phyloP scores from a whole-genome alignment of 1,140 invertebrate genomes.

The Drosophila guanche region DNA sequence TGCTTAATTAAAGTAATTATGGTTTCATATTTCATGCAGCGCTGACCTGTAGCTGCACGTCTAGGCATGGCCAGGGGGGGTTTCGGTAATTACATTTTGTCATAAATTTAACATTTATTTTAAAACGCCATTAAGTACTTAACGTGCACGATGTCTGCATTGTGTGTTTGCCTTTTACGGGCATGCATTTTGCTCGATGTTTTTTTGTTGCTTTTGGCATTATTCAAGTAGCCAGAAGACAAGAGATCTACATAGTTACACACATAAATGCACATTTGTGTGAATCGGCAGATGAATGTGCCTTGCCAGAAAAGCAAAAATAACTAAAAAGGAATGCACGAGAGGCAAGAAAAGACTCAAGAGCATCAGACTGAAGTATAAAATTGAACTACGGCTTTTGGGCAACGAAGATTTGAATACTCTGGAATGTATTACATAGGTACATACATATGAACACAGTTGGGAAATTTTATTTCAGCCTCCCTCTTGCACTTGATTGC shows the following conservation, averaged over 20 bases:
- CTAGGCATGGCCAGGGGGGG: slow-evolving; percentile 6
- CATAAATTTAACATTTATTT: slow-evolving; percentile 78
- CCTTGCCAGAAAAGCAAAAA: slow-evolving; percentile 21
- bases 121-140: slow-evolving; percentile 76
- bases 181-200: slow-evolving; percentile 24
- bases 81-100: slow-evolving; percentile 72
- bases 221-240: slow-evolving; percentile 34
- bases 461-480: too few relatives aligned
- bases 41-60: slow-evolving; percentile 37
- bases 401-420: too few relatives aligned
- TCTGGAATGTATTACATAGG: too few relatives aligned
- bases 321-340: slow-evolving; percentile 37
- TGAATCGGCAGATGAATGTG: slow-evolving; percentile 13
- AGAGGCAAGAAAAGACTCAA: slow-evolving; percentile 8
- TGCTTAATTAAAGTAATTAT: slow-evolving; percentile 82
- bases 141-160: slow-evolving; percentile 6
- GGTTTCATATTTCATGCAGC: slow-evolving; percentile 74
- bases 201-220: slow-evolving; percentile 7
- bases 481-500: too few relatives aligned
- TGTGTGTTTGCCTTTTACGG: background rate
- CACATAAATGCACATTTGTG: background rate
- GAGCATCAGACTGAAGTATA: background rate
- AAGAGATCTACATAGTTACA: slow-evolving; percentile 14
- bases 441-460: too few relatives aligned
- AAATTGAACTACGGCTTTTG: too few relatives aligned